Evolutionary conservation across 2,113 vertebrate genomes (phyloP).

Genomic region (Pleuronectes platessa): DNA sequence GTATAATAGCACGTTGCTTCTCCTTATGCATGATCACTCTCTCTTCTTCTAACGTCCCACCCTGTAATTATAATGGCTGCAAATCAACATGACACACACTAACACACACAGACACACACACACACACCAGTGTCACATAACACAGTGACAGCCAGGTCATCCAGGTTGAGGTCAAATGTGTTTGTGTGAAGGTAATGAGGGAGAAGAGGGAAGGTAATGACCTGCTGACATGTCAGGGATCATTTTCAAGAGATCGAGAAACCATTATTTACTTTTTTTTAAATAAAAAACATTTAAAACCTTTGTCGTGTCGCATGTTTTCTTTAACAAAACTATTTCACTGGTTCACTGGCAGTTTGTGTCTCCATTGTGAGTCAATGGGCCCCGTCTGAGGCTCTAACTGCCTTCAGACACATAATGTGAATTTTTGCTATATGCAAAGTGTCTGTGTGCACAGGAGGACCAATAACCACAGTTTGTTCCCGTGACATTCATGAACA

Average conservation of each 20-base stretch:
- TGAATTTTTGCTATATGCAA: conserved; percentile 52
- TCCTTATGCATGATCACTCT: conserved; percentile 48
- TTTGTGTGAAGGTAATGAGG: too few species aligned
- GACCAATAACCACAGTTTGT: conserved; percentile 29
- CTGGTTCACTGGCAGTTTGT: conserved; percentile 42
- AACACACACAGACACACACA: background rate
- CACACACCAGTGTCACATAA: too few species aligned
- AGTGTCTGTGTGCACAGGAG: conserved; percentile 15
- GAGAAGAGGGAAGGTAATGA: too few species aligned
- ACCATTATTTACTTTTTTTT: too few species aligned
- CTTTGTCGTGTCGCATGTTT: conserved; percentile 34
- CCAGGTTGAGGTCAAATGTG: too few species aligned
- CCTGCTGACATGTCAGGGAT: too few species aligned
- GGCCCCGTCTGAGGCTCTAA: conserved; percentile 21
- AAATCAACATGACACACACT: conserved; percentile 36
- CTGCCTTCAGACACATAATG: conserved; percentile 41
- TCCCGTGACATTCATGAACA: conserved; percentile 22
- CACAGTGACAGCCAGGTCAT: too few species aligned
- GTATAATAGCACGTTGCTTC: conserved; percentile 47
- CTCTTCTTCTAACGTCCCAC: conserved; percentile 30
- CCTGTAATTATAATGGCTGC: conserved; percentile 43
- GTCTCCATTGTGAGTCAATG: conserved; percentile 22
- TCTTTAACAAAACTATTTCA: conserved; percentile 19
- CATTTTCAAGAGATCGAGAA: too few species aligned
- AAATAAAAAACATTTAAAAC: background rate